Base-by-base conservation (phyloP, 2,888 invertebrate species). In the Baccha elongata region DNA sequence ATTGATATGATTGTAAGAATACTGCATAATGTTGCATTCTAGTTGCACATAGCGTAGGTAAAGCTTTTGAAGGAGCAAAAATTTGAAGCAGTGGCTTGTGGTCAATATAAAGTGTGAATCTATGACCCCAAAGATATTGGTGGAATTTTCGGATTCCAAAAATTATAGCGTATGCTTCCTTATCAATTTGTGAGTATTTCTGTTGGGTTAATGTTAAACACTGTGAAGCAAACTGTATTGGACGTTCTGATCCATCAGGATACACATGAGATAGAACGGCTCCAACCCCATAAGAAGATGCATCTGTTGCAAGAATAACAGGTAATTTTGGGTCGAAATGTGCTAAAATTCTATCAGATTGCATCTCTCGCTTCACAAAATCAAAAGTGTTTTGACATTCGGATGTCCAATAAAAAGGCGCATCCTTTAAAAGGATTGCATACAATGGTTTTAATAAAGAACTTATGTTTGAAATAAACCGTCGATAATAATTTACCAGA, bases 1-100 rank as follows among this genome's bases (percentile, higher is more conserved):
- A 53, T 17, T 35, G 32, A 7, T 35, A 53, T 1, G 32, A 35
- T 35, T 53, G 53, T 4, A 35, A 35, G 17, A 19, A 53, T 11
- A 50, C 44, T 15, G 50, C 50, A 50, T 29, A 50, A 29, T 50
- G 50, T 50, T 50, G 50, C 50, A 50, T 50, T 26, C 50, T 26
- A 7, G 50, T 50, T 26, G 50, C 50, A 50, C 26, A 50, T 26
- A 50, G 17, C 2, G 29, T 29, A 3, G 26, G 26, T 26, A 50
- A 50, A 10, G 13, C 29, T 29, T 50, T 50, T 29, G 23, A 29
- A 26, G 50, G 50, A 29, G 26, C 26, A 50, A 50, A 26, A 6
- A 50, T 50, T 13, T 29, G 50, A 26, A 50, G 19, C 13, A 50
- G 29, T 8, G 50, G 50, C 29, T 26, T 29, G 13, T 50, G 50